Conservation (phyloP, 2,797 vertebrate genomes). For the Pangasius macronema region DNA sequence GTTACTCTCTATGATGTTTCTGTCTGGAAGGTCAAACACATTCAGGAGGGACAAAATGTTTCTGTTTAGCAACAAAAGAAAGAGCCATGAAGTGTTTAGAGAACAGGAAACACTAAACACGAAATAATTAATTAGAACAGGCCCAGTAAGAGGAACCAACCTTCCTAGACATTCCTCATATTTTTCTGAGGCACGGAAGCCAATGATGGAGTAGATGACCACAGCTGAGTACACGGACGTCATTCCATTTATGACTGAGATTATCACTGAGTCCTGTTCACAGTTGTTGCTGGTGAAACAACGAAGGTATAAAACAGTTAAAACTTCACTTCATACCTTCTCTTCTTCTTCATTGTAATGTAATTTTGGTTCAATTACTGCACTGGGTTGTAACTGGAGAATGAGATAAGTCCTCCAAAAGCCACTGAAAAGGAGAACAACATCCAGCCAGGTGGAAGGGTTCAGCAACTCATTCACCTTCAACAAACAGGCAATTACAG, state of each 20-base stretch:
- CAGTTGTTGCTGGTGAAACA: constrained; percentile 87
- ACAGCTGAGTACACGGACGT: constrained; percentile 89
- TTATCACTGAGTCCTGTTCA: constrained; percentile 85
- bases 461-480: constrained; percentile 85
- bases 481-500: background rate
- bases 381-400: constrained; percentile 96
- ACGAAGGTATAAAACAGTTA: no score
- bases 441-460: constrained; percentile 87
- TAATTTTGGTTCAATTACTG: constrained; percentile 71
- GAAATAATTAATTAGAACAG: no score
- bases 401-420: constrained; percentile 95
- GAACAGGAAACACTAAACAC: no score
- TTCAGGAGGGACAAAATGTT: constrained; percentile 88
- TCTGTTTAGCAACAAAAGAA: constrained; percentile 63
- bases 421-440: constrained; percentile 95
- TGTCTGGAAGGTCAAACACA: constrained; percentile 83
- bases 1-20: constrained; percentile 80
- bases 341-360: no score
- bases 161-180: constrained; percentile 79
- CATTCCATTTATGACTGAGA: constrained; percentile 89
- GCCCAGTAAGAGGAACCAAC: background rate
- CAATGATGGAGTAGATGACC: constrained; percentile 93
- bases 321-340: no score
- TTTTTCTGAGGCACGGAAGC: constrained; percentile 87
- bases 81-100: background rate